Conservation (phyloP, 2,113 vertebrate genomes). For the Diphyllodes magnificus region DNA sequence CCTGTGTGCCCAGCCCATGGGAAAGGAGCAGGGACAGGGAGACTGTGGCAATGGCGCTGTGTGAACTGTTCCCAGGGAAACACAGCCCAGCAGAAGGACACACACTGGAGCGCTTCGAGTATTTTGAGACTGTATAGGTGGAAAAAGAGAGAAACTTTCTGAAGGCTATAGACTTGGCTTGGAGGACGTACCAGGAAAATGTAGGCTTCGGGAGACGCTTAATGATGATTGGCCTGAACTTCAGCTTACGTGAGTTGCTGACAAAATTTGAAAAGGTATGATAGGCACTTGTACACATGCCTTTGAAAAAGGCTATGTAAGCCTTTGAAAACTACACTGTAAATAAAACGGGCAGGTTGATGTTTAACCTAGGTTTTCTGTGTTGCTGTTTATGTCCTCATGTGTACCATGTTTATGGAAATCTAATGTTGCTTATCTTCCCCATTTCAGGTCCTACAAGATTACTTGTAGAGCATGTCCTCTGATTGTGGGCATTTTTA, state of each 20-base stretch:
- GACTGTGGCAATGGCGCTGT: conserved; percentile 44
- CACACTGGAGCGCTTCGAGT: background rate
- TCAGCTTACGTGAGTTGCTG: conserved; percentile 89
- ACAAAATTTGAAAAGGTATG: conserved; percentile 93
- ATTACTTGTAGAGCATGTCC: background rate
- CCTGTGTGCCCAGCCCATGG: background rate
- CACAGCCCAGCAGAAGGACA: conserved; percentile 49
- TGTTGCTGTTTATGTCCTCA: background rate
- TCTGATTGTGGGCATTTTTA: background rate
- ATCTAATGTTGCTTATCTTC: background rate
- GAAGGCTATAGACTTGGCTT: conserved; percentile 45
- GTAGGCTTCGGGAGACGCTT: conserved; percentile 69
- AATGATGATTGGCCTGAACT: conserved; percentile 94
- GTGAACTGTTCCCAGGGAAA: background rate
- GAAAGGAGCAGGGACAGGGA: background rate
- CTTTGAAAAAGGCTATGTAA: background rate
- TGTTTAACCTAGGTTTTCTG: background rate
- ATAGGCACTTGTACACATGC: background rate
- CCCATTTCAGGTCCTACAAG: background rate
- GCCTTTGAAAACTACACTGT: background rate
- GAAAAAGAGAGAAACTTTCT: background rate
- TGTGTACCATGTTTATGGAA: background rate
- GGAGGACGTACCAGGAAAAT: conserved; percentile 67
- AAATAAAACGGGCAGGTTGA: background rate
- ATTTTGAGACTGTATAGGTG: conserved; percentile 59